phyloP scores from a whole-genome alignment of 2,113 vertebrate species.

The Lampris incognitus region DNA sequence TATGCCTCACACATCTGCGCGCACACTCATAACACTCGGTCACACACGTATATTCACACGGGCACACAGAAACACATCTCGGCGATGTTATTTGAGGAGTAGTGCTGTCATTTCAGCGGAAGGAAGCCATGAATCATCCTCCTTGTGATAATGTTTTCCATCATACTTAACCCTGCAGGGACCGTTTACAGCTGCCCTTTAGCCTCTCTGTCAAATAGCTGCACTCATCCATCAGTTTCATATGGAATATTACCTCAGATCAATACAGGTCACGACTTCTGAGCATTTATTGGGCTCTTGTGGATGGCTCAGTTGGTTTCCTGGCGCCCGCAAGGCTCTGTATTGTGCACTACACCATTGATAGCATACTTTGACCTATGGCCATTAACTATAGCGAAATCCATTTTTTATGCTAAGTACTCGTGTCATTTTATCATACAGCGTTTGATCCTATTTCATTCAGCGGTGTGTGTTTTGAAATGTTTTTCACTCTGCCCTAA shows the following conservation, averaged over 20 bases:
- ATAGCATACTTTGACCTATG: neutral
- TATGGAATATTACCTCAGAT: slow-evolving; percentile 72
- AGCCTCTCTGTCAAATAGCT: slow-evolving; percentile 62
- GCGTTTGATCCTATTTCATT: neutral
- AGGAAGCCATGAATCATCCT: slow-evolving; percentile 60
- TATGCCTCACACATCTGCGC: slow-evolving; percentile 36
- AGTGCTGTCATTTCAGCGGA: slow-evolving; percentile 37
- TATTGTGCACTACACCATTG: neutral
- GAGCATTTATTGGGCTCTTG: slow-evolving; percentile 37
- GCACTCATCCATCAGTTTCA: slow-evolving; percentile 70
- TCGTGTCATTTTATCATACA: neutral
- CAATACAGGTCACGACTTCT: slow-evolving; percentile 66
- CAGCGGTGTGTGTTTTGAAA: neutral
- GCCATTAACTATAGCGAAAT: slow-evolving; percentile 2
- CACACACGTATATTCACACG: slow-evolving; percentile 8
- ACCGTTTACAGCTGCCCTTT: slow-evolving; percentile 68
- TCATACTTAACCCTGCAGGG: slow-evolving; percentile 59
- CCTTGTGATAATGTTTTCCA: slow-evolving; percentile 65
- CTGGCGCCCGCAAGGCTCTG: slow-evolving; percentile 5
- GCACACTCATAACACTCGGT: slow-evolving; percentile 4
- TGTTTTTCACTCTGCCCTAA: too few relatives aligned
- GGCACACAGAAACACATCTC: slow-evolving; percentile 7
- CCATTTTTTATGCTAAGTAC: neutral
- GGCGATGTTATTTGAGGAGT: slow-evolving; percentile 24
- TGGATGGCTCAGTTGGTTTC: neutral